These are phyloP conservation scores for Notamacropus eugenii DNA, from an alignment of 2,797 vertebrate genomes.

Conservation along the genomic window DNA sequence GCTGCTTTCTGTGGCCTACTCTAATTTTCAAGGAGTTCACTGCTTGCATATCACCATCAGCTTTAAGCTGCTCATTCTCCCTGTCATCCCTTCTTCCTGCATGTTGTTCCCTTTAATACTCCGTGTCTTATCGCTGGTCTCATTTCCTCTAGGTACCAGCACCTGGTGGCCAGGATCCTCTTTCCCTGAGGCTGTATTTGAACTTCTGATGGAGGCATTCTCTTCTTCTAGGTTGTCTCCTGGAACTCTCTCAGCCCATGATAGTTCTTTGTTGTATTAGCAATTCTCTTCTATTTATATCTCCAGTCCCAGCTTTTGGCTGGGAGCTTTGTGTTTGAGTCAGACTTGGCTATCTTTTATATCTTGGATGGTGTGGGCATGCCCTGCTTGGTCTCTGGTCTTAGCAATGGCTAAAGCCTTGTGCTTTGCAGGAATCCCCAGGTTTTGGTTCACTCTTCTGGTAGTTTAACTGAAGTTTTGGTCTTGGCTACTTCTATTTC, in stretches of 20 bases:
- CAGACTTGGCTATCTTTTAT: neutral
- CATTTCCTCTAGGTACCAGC: neutral
- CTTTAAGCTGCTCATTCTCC: slow-evolving; percentile 71
- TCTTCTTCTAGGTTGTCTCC: neutral
- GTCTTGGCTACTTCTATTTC: neutral
- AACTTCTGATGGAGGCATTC: neutral
- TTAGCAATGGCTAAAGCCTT: neutral
- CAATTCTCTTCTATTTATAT: neutral
- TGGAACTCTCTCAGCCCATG: neutral
- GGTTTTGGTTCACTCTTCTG: neutral
- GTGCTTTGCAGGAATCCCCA: neutral
- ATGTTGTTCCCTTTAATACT: neutral
- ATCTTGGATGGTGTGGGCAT: neutral
- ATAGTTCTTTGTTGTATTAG: neutral
- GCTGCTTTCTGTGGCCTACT: neutral
- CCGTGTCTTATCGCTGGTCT: neutral
- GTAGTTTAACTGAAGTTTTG: neutral
- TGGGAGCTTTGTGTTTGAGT: neutral
- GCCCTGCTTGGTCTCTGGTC: neutral
- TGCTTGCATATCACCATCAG: neutral
- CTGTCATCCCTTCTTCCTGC: slow-evolving; percentile 15
- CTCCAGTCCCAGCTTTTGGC: neutral
- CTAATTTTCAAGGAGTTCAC: neutral
- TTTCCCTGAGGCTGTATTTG: neutral
- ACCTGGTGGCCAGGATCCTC: neutral